Evolutionary conservation across 30 jellyfish, hydroid and myxozoan species (phyloP), one percentile per base, ranked within the genome.

Genomic region (Chironex yamaguchii): DNA sequence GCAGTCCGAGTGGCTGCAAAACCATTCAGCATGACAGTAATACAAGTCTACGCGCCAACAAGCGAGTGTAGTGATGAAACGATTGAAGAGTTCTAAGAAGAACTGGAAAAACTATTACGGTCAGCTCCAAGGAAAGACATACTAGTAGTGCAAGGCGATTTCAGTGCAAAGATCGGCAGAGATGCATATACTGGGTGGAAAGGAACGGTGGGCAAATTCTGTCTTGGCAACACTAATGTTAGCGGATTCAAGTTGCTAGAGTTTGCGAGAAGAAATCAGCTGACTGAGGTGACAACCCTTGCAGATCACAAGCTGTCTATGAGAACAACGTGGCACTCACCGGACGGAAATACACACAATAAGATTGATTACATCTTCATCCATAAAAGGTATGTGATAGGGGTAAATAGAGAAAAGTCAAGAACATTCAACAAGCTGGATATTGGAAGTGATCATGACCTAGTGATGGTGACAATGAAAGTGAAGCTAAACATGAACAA

Each of bases 401-500:
- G 89, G 4, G 28, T 52, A n/a, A 76, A 51, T 23, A 72, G 86
- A 36, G 71, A 71, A 52, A 76, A 27, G 68, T 31, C 89, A 21
- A 52, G 81, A 52, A 53, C 66, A 58, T 76, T 51, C 84, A 27
- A 27, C 28, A n/a, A 36, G 28, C 68, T 81, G 4, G 83, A 62
- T 73, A 78, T 78, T 33, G 84, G 90, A 62, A 53, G 82, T 54
- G 90, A 78, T 33, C 84, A 76, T 51, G 65, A 76, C 58, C 81
- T 53, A 17, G 89, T 76, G 6, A 28, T 52, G 84, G 33, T 52
- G 66, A 52, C 80, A 30, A 1, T 76, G 35, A 78, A 62, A 31
- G 69, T 78, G 42, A 53, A 78, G 34, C 53, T 48, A 36, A 52
- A 27, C 1, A 50, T 9, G 27, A 36, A 23, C 75, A 69, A 69